These are phyloP conservation scores for Albula glossodonta DNA, from an alignment of 2,113 vertebrate species.

Conservation along the genomic window DNA sequence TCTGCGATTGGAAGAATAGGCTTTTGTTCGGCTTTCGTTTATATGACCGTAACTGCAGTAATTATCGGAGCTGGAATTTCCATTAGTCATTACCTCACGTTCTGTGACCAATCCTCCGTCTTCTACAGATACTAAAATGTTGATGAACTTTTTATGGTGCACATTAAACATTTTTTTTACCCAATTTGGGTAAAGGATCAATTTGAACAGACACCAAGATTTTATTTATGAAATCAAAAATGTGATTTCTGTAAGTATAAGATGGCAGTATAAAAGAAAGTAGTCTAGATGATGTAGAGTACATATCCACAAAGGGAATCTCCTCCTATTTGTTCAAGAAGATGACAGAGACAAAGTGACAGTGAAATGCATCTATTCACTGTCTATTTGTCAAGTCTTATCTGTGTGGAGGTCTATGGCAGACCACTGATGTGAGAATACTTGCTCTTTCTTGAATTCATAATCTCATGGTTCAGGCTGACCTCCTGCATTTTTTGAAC, in stretches of 20 bases:
- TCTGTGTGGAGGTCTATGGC: background rate
- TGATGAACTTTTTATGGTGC: background rate
- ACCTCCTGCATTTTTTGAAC: background rate
- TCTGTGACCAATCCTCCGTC: background rate
- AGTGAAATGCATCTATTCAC: background rate
- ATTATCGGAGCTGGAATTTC: background rate
- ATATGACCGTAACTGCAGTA: background rate
- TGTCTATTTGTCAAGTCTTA: background rate
- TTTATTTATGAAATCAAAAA: background rate
- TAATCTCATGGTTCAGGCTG: background rate
- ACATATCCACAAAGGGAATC: background rate
- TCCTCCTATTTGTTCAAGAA: background rate
- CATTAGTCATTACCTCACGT: background rate
- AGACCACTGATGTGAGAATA: background rate
- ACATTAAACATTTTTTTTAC: background rate
- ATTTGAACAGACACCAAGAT: background rate
- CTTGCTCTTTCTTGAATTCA: background rate
- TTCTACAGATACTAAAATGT: background rate
- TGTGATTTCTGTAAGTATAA: background rate
- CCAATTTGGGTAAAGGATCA: background rate
- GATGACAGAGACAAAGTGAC: background rate
- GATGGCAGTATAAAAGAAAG: background rate
- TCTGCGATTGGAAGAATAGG: conserved; percentile 13
- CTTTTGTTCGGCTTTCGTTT: background rate
- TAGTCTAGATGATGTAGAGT: background rate